Evolutionary conservation across 1,140 invertebrate species (phyloP).

Genomic region (Mamestra configurata): DNA sequence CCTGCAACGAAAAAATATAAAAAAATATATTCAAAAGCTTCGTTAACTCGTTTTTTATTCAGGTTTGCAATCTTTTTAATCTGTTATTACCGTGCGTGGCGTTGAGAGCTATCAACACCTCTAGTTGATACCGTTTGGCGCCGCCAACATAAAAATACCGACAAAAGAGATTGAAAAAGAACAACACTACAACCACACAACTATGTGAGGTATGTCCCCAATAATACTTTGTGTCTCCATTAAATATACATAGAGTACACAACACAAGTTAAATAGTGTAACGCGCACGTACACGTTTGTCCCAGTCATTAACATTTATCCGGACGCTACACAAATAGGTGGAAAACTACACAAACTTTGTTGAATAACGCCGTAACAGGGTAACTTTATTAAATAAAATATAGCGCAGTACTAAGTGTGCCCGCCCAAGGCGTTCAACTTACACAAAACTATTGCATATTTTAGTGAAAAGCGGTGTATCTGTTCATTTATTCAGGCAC

Average conservation of each 20-base stretch:
- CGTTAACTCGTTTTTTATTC: conserved; percentile 21
- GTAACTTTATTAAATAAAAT: conserved; percentile 81
- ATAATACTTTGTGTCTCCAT: conserved; percentile 39
- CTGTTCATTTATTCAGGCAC: conserved; percentile 82
- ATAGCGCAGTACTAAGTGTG: conserved; percentile 70
- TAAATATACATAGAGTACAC: conserved; percentile 61
- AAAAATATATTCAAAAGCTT: conserved; percentile 20
- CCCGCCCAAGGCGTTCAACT: conserved; percentile 76
- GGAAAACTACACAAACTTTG: conserved; percentile 71
- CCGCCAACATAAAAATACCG: conserved; percentile 18
- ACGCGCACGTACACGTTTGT: conserved; percentile 50
- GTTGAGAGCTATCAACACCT: conserved; percentile 16
- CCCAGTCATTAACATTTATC: conserved; percentile 62
- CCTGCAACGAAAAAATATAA: background rate
- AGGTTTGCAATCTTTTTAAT: conserved; percentile 29
- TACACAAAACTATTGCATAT: conserved; percentile 85
- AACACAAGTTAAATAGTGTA: conserved; percentile 55
- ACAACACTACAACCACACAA: background rate
- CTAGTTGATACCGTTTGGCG: conserved; percentile 35
- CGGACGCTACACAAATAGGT: conserved; percentile 67
- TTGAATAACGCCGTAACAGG: conserved; percentile 66
- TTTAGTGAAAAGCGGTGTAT: conserved; percentile 79
- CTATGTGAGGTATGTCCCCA: background rate
- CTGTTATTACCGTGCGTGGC: conserved; percentile 24
- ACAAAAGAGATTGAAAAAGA: conserved; percentile 11